Base-by-base conservation (phyloP, 2,888 invertebrate species). In the Agonopterix arenella region DNA sequence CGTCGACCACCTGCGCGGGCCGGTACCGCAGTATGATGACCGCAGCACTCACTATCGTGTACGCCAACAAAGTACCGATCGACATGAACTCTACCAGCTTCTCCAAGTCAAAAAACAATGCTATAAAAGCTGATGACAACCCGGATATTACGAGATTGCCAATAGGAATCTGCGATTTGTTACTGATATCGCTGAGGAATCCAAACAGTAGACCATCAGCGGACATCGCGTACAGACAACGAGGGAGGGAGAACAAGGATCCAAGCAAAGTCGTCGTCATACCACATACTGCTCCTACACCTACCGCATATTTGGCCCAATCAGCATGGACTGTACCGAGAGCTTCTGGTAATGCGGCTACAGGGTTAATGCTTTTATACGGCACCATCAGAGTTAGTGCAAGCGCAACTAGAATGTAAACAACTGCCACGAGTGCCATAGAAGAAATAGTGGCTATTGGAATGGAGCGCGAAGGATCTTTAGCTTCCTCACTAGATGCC, bases 1-100 rank as follows among this genome's bases (percentile, higher is more conserved):
- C 90, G 18, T 91, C 90, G 38, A 80, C 72, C 1, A 80, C 71
- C 0, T 90, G 84, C 11, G 90, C 73, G 0, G 94, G 94, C 3
- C 93, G 90, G 57, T 97, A 97, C 45, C 97, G 91, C 49, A 97
- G 83, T 46, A 97, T 94, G 49, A 98, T 96, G 5, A 97, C 96
- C 54, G 95, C 94, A 10, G 96, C 96, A 57, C 97, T 96, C 2
- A 98, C 97, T 56, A 97, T 96, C 1, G 97, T 97, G 73, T 97
- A 97, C 0, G 97, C 96, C 62, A 96, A 78, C 47, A 97, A 86
- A 0, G 96, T 96, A 0, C 96, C 96, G 66, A 98, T 97, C 1
- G 97, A 97, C 96, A 98, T 97, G 72, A 98, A 97, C 72, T 98
- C 97, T 0, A 98, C 97, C 43, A 98, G 86, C 60, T 96, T 96